Conservation (phyloP, 2,888 invertebrate genomes). For the Chrysina gloriosa region DNA sequence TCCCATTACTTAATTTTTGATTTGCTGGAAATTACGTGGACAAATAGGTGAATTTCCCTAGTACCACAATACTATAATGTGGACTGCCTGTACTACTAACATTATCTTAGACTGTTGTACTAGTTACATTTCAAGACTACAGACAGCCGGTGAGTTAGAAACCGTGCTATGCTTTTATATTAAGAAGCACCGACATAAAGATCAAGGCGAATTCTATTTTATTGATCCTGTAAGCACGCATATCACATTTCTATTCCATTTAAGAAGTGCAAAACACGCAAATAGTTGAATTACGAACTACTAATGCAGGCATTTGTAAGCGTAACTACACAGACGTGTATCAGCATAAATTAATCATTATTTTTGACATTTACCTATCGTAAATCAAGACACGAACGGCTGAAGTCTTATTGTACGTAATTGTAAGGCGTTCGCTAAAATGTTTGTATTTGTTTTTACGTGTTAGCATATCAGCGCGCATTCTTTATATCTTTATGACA, state of each 20-base stretch:
- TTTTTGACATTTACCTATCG: constrained; percentile 24
- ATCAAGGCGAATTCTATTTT: not conserved
- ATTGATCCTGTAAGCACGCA: not conserved
- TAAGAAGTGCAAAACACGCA: not conserved
- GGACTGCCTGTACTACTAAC: no score
- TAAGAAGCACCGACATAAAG: not conserved
- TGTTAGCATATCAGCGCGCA: not conserved
- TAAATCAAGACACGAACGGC: constrained; percentile 13
- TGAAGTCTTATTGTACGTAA: constrained; percentile 4
- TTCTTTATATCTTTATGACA: constrained; percentile 8
- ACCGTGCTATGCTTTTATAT: not conserved
- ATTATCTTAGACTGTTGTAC: no score
- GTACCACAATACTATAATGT: no score
- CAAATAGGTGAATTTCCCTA: no score
- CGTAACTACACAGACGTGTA: not conserved
- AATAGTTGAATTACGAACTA: no score
- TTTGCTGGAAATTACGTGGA: no score
- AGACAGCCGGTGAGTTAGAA: no score
- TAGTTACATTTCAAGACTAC: no score
- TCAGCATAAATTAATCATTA: constrained; percentile 18
- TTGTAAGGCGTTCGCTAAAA: not conserved
- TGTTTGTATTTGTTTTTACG: not conserved
- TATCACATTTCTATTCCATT: not conserved
- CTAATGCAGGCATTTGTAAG: not conserved
- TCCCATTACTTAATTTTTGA: no score